Base-by-base conservation (phyloP, 1,140 invertebrate species). In the Tetranychus urticae region DNA sequence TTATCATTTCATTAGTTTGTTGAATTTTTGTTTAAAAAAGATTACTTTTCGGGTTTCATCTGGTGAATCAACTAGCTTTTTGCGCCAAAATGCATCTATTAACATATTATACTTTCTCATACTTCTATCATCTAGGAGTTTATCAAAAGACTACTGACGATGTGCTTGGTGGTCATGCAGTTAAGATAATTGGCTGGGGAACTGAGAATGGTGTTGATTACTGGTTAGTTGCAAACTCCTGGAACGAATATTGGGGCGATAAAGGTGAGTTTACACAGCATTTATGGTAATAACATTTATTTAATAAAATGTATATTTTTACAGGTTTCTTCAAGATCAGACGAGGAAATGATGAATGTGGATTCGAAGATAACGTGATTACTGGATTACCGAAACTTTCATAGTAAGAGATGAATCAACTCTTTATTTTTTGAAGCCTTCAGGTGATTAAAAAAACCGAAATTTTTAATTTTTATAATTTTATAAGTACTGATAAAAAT, bases 301-400 rank as follows among this genome's bases (percentile, higher is more conserved):
- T 7, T 14, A 12, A 3, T 47, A 12, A 47, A 47, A 14, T n/a
- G 2, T 3, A 8, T 8, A 47, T 52, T 52, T 52, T n/a, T n/a
- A n/a, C 50, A 52, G 57, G 57, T n/a, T 61, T 14, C 6, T 61
- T 61, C 8, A 61, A 61, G 13, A 61, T 61, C 8, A 35, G 23
- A 33, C 46, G 76, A 64, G 77, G 77, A 46, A 66, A 61, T 34
- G 69, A 78, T 66, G 76, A 78, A 62, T 78, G 77, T 66, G 77
- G 77, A 14, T 77, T 52, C n/a, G 50, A 52, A 52, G 12, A 13
- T 52, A 33, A 52, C 7, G 50, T 52, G 2, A 52, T 78, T 61
- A 74, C 72, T 39, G 76, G 76, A 59, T 58, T 71, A 34, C 74
- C 76, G 14, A 71, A 74, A 57, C 54, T 68, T 46, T 61, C 2